Evolutionary conservation across 2,888 invertebrate genomes (phyloP), one percentile per base, ranked within the genome.

Genomic region (Melipona bicolor): DNA sequence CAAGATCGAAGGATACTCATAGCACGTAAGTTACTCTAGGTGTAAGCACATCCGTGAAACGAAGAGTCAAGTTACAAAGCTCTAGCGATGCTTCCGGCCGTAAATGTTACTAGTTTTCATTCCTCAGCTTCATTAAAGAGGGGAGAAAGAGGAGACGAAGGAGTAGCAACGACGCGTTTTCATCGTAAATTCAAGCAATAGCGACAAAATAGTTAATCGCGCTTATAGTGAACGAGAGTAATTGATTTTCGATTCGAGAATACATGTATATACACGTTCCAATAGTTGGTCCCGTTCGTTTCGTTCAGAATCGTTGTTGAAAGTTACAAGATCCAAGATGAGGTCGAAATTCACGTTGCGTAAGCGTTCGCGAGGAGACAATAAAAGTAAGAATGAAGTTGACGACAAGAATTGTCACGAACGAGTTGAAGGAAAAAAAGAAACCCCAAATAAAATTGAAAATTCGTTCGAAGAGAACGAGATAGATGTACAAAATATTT

Each of bases 21-120:
- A 90, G 88, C 68, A 78, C 19, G 79, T 90, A 90, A 90, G 87
- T 81, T 87, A 43, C 69, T 83, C 70, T 89, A 89, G 87, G 27
- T 79, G 62, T 89, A 90, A 89, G 90, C 65, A 82, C 85, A 89
- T 85, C 85, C 84, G 71, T 76, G 76, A 88, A 88, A 83, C 82
- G 82, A 88, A 86, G 67, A 79, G 77, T 79, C 73, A 80, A 82
- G 83, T 90, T 84, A 83, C 81, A 82, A 82, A 79, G 67, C 84
- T 86, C 72, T 81, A 89, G 88, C 83, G 73, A 82, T 81, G 87
- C 88, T 90, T 90, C 90, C 90, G 88, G 90, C 90, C 90, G 88
- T 89, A 88, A 88, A 82, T 78, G 82, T 83, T 83, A 83, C 82
- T 89, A 83, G 89, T 79, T 86, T 76, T 80, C 80, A 84, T 80